These are phyloP conservation scores for Sebastes umbrosus DNA, from an alignment of 2,797 vertebrate species.

Conservation along the genomic window DNA sequence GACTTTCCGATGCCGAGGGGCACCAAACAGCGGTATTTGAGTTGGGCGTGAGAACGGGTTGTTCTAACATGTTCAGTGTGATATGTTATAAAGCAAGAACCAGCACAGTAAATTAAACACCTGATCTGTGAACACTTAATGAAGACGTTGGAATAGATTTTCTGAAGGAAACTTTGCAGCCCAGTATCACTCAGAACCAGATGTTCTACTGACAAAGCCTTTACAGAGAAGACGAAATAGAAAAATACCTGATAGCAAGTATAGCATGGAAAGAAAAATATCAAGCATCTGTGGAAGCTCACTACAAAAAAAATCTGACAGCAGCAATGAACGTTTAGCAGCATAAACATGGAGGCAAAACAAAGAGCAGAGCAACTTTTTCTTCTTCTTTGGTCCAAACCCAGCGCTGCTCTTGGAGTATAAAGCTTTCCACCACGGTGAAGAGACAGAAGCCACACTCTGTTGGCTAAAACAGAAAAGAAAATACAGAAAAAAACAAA, in stretches of 20 bases:
- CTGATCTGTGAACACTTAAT: background rate
- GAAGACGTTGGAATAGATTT: background rate
- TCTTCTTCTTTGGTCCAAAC: background rate
- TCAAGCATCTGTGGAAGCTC: background rate
- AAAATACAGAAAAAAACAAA: slow-evolving; percentile 30
- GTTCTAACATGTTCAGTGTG: too few relatives aligned
- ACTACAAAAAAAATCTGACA: background rate
- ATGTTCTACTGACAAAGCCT: too few relatives aligned
- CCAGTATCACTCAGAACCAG: background rate
- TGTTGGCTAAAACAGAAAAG: slow-evolving; percentile 39
- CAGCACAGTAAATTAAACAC: background rate
- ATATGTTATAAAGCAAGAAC: too few relatives aligned
- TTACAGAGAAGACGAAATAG: background rate
- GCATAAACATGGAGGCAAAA: background rate
- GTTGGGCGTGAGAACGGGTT: too few relatives aligned
- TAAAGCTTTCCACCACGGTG: slow-evolving; percentile 15
- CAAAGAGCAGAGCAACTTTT: slow-evolving; percentile 2
- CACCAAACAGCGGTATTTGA: too few relatives aligned
- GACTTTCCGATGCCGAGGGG: too few relatives aligned
- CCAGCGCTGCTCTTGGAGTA: background rate
- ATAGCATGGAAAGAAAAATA: background rate
- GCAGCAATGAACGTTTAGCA: background rate
- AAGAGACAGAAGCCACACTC: slow-evolving; percentile 38
- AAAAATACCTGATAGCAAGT: background rate
- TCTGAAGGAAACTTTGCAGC: background rate